phyloP scores from a whole-genome alignment of 2,888 invertebrate species.

The Pecten maximus region DNA sequence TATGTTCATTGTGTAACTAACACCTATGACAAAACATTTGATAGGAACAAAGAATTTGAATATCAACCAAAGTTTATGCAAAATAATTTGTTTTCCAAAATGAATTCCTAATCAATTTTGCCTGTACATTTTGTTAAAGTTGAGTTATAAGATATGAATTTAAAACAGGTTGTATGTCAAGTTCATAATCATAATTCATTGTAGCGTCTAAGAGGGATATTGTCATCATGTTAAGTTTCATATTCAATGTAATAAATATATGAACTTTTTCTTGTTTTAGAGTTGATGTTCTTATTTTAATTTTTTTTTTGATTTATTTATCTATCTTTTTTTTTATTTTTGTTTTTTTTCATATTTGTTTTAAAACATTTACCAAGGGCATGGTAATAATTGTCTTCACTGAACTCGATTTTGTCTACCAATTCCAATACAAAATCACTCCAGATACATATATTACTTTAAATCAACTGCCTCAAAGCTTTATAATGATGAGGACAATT shows the following conservation, averaged over 20 bases:
- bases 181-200: background rate
- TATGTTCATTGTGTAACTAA: background rate
- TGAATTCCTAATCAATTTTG: background rate
- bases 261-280: background rate
- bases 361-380: no score
- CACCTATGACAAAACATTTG: no score
- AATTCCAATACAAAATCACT: no score
- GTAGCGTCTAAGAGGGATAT: background rate
- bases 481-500: no score
- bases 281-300: background rate
- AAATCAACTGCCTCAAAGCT: no score
- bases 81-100: background rate
- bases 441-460: no score
- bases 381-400: no score
- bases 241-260: slow-evolving; percentile 7
- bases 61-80: background rate
- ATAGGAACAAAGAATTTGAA: background rate
- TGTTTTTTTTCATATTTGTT: no score
- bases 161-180: background rate
- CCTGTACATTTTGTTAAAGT: background rate
- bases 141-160: background rate
- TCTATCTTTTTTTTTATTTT: no score
- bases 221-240: slow-evolving; percentile 10
- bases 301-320: background rate
- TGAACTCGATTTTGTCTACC: no score